These are phyloP conservation scores for Popillia japonica DNA, from an alignment of 1,140 invertebrate genomes.

Conservation along the genomic window DNA sequence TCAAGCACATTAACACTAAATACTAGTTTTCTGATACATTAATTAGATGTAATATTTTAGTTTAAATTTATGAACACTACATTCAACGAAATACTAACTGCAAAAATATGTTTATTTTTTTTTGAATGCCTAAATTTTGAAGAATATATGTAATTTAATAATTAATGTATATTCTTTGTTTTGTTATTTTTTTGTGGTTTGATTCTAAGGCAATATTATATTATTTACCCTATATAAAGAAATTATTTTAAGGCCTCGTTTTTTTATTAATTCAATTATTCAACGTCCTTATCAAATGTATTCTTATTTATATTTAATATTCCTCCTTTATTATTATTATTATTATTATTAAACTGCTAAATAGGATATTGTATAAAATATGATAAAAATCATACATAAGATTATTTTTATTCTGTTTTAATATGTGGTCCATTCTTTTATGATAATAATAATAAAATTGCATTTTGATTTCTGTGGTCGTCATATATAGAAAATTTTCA, in stretches of 20 bases:
- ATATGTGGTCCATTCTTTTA: slow-evolving; percentile 16
- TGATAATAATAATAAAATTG: not conserved
- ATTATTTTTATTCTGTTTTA: not conserved
- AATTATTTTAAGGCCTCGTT: slow-evolving; percentile 29
- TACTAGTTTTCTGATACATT: not conserved
- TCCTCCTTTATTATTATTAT: no score
- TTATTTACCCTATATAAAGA: not conserved
- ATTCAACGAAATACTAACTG: slow-evolving; percentile 14
- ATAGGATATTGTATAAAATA: not conserved
- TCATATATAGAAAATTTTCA: no score
- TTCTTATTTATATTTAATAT: no score
- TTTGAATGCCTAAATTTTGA: not conserved
- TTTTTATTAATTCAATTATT: slow-evolving; percentile 15
- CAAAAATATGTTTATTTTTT: slow-evolving; percentile 8
- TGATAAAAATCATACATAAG: not conserved
- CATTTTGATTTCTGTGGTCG: no score
- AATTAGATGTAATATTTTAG: not conserved
- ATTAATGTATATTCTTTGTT: not conserved
- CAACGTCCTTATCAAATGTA: not conserved
- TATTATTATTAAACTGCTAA: no score
- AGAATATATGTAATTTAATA: not conserved
- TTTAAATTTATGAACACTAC: not conserved
- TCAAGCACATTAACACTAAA: not conserved
- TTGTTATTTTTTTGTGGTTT: no score
- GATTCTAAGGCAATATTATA: slow-evolving; percentile 26